Evolutionary conservation across 2,113 vertebrate species (phyloP).

Genomic region (Sander vitreus): DNA sequence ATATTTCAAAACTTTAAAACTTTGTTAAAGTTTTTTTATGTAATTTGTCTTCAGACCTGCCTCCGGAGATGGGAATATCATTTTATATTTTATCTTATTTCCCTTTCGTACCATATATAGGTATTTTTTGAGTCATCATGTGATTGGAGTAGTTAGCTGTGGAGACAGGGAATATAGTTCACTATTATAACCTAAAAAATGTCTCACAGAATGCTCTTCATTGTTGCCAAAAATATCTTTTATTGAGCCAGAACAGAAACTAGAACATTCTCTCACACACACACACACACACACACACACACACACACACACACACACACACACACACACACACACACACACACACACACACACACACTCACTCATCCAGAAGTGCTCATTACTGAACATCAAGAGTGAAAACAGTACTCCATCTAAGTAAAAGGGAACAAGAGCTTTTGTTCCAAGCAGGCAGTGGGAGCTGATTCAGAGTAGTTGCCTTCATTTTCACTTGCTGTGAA

Average conservation of each 20-base stretch:
- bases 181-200: slow-evolving; percentile 74
- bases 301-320: slow-evolving; percentile 53
- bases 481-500: slow-evolving; percentile 77
- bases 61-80: slow-evolving; percentile 71
- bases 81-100: slow-evolving; percentile 74
- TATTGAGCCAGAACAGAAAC: slow-evolving; percentile 86
- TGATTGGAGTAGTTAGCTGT: slow-evolving; percentile 76
- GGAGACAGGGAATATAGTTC: slow-evolving; percentile 74
- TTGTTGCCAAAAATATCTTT: slow-evolving; percentile 87
- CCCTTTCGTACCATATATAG: slow-evolving; percentile 68
- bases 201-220: slow-evolving; percentile 82
- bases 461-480: slow-evolving; percentile 83
- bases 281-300: slow-evolving; percentile 43
- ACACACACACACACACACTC: slow-evolving; percentile 43
- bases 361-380: slow-evolving; percentile 83
- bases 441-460: slow-evolving; percentile 73
- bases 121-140: slow-evolving; percentile 67
- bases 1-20: slow-evolving; percentile 75
- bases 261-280: slow-evolving; percentile 73
- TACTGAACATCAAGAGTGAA: slow-evolving; percentile 78
- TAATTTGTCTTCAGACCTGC: slow-evolving; percentile 69
- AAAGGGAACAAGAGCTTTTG: slow-evolving; percentile 73
- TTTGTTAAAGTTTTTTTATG: slow-evolving; percentile 73
- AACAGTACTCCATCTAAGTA: slow-evolving; percentile 73
- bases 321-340: slow-evolving; percentile 45